phyloP scores from a whole-genome alignment of 1,140 invertebrate species.

The Meloidogyne exigua region DNA sequence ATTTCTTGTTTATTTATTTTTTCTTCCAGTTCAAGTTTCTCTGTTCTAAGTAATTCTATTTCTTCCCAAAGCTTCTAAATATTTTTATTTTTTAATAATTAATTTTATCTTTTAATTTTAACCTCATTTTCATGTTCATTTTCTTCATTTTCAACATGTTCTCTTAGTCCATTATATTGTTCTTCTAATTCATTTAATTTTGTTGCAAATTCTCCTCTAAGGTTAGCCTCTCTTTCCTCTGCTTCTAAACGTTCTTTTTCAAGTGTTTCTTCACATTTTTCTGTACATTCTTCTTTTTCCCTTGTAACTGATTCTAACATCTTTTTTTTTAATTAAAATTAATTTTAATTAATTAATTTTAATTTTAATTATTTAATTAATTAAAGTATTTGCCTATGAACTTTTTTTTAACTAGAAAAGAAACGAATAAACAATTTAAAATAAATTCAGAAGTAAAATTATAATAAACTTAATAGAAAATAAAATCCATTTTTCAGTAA shows the following conservation, averaged over 20 bases:
- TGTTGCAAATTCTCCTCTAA: slow-evolving; percentile 56
- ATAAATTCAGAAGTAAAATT: no score
- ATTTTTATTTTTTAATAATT: slow-evolving; percentile 9
- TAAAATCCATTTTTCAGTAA: neutral
- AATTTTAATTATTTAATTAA: no score
- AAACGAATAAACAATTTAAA: no score
- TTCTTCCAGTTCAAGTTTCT: slow-evolving; percentile 46
- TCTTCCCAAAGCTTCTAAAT: slow-evolving; percentile 54
- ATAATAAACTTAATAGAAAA: neutral
- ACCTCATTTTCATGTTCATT: slow-evolving; percentile 49
- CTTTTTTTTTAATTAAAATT: slow-evolving; percentile 16
- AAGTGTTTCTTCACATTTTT: slow-evolving; percentile 55
- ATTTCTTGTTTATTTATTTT: slow-evolving; percentile 36
- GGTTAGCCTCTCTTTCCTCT: slow-evolving; percentile 51
- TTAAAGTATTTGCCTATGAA: no score
- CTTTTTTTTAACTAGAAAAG: no score
- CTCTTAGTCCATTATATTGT: slow-evolving; percentile 57
- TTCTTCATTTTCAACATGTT: slow-evolving; percentile 49
- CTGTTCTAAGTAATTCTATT: slow-evolving; percentile 41
- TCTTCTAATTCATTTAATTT: slow-evolving; percentile 63
- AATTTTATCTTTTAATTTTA: neutral
- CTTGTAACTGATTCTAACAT: slow-evolving; percentile 56
- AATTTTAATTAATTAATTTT: no score
- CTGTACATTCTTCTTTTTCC: slow-evolving; percentile 57
- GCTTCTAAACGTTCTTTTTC: slow-evolving; percentile 50